Base-by-base conservation (phyloP, 2,888 invertebrate species). In the Dicyrtoma fusca region DNA sequence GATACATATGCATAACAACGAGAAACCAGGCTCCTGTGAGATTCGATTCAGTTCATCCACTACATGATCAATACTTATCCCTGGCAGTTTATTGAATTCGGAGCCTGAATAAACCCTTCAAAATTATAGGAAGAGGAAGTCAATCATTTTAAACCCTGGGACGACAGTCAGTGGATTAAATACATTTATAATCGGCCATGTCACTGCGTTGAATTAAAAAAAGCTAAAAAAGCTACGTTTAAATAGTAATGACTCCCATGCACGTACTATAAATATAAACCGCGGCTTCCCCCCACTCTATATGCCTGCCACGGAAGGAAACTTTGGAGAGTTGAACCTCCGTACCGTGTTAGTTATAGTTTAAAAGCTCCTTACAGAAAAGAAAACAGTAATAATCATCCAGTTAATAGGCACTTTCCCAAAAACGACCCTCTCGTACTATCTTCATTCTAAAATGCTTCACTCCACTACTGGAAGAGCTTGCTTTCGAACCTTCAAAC, bases 321-420 rank as follows among this genome's bases (percentile, higher is more conserved):
- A 57, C 14, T 25, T n/a, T 10, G 19, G 19, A 57, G 25, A 14
- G 26, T 17, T 19, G 51, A 34, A 51, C 51, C 5, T 17, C 11
- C 5, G 19, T 51, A 51, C 10, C 51, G 51, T 61, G 25, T 61
- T 34, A 61, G 62, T 61, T 61, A 61, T 61, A 42, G n/a, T 61
- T 61, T 61, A 61, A 61, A 61, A 25, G 34, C 42, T n/a, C 19
- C 23, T 23, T 47, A 51, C 19, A 49, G 45, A 47, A 61, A 69
- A 69, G 62, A 61, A 69, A 69, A 62, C 61, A 61, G 69, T 69
- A 59, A 69, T 69, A 69, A 69, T 69, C 69, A 69, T 68, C 68
- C 23, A 51, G 62, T 19, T 69, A 69, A 69, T 61, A 69, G 69
- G 23, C 49, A 49, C 69, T 61, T 65, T 51, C 26, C 21, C 45